Base-by-base conservation (phyloP, 2,113 vertebrate genomes). In the Macroglossus sobrinus region DNA sequence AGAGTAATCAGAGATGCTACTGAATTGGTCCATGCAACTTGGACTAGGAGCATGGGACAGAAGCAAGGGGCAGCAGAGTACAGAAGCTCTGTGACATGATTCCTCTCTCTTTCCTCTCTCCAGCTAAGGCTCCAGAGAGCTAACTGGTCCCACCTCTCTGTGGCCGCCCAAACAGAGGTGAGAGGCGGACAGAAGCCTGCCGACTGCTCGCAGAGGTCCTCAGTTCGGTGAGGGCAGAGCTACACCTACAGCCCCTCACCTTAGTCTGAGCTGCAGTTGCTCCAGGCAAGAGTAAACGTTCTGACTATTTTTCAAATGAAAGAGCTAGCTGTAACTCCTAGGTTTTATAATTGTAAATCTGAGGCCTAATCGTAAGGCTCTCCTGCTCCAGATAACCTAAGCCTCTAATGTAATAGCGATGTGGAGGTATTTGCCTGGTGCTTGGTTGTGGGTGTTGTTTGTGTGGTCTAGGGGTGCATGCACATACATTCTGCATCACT, bases 191-290 rank as follows among this genome's bases (percentile, higher is more conserved):
- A 6, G 10, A 18, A 59, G 15, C 71, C 6, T 28, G 38, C 0
- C 0, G 26, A 66, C 33, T 1, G n/a, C 14, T 33, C 63, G 7
- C 19, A 15, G 33, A 0, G 0, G 5, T 33, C 33, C 38, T 78
- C 24, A 3, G 2, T 3, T 0, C 38, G 16, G 45, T 1, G 68
- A 53, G 5, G 19, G 9, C 64, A 69, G 4, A 47, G 18, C 28
- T 7, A n/a, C 26, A 14, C 7, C 12, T 14, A 16, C 21, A 43
- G 15, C 16, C 61, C 22, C 40, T 38, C 64, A n/a, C 7, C 1
- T 16, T 35, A 10, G 13, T 38, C 63, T 59, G 15, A 64, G 21
- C 24, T 18, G 21, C 18, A 33, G 13, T 9, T 26, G 12, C 55
- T n/a, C 5, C 12, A 10, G n/a, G 38, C 19, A 43, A 92, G 33